Evolutionary conservation across 1,140 invertebrate species (phyloP), one percentile per base, ranked within the genome.

Genomic region (Fopius arisanus): DNA sequence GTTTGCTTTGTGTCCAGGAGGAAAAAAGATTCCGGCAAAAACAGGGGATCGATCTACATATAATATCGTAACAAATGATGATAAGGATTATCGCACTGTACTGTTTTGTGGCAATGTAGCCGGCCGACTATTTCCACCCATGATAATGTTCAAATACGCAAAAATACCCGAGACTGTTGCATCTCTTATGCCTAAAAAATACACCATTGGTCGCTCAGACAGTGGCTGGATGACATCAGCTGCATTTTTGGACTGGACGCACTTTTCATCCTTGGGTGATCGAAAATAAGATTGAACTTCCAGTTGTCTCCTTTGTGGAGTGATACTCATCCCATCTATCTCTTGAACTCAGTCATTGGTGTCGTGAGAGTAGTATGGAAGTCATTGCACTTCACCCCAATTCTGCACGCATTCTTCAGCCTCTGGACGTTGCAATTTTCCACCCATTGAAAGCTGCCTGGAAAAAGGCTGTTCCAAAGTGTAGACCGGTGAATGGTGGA

Each of bases 61-160:
- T 72, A 80, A 79, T 54, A 62, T 80, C 5, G 43, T 69, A 2
- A 43, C 66, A 7, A 79, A 81, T 67, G 80, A 85, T 71, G 82
- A 86, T 70, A 88, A 88, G 77, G 85, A 87, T 79, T 83, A 79
- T 77, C 70, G 84, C 14, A 88, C 86, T 19, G 78, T 82, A n/a
- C 78, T 87, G 41, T 66, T 86, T 54, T 79, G 69, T 67, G 81
- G 79, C 9, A 86, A 81, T 78, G 84, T 84, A 69, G 73, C 74
- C 31, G 81, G 81, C 0, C 21, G 74, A 67, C 10, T 76, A 14
- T 14, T 69, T 28, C 82, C 76, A 48, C 78, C 78, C 0, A 77
- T 81, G 74, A 59, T 82, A n/a, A 70, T 82, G n/a, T 80, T 77
- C 40, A 48, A 73, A 0, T 83, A 80, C 54, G 63, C 74, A 37